A percentile compares a stretch with the other conserved stretches of the same genome.
Conservation (phyloP, 2,888 invertebrate genomes). For the Cephus spinipes region DNA sequence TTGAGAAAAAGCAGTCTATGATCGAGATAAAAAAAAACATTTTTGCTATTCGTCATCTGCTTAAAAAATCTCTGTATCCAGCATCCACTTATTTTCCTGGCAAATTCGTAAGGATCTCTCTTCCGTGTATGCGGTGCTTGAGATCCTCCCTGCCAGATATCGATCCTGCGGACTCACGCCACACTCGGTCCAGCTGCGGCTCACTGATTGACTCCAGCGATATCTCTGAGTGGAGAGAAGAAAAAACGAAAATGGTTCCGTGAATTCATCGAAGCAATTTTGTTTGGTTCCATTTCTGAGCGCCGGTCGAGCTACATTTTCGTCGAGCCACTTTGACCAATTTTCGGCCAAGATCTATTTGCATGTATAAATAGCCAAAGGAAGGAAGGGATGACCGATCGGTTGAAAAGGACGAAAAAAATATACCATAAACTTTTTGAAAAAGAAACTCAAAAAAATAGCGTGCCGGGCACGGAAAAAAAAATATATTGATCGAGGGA, state of each 20-base stretch:
- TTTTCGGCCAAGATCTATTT: not conserved
- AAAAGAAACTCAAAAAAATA: not conserved
- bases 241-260: conserved; percentile 1
- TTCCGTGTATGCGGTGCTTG: not conserved
- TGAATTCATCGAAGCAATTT: conserved; percentile 1
- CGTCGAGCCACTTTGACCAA: not conserved
- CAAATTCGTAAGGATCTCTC: not conserved
- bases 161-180: conserved; percentile 9
- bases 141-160: conserved; percentile 17
- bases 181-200: conserved; percentile 12
- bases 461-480: not conserved
- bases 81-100: not conserved
- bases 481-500: not conserved
- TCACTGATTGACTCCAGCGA: conserved; percentile 13
- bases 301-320: not conserved
- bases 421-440: not conserved
- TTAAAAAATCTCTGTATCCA: not conserved
- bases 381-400: not conserved
- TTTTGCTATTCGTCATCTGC: not conserved
- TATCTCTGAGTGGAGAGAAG: conserved; percentile 9
- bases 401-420: not conserved
- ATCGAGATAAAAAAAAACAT: not conserved
- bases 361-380: not conserved
- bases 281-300: not conserved
- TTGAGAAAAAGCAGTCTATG: not conserved